Conservation (phyloP, 2,888 invertebrate species). For the Morinoia aosen region DNA sequence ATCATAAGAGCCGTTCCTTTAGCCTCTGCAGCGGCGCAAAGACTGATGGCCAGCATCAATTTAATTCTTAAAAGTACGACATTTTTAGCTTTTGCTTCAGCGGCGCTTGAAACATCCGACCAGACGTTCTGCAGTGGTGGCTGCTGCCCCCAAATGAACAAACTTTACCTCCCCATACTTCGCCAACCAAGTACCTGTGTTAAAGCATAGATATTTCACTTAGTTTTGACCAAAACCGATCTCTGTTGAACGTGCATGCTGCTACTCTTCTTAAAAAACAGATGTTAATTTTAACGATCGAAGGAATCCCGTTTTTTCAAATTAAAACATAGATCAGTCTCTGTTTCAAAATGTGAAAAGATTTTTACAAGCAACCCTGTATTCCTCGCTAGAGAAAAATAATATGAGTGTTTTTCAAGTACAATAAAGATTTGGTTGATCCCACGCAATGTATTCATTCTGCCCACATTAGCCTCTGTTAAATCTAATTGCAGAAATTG, state of each 20-base stretch:
- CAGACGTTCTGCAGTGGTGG: not conserved
- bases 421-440: not conserved
- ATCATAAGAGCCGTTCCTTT: not conserved
- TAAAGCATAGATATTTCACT: not conserved
- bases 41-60: not conserved
- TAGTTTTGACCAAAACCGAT: not conserved
- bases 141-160: not conserved
- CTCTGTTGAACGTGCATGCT: not conserved
- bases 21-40: not conserved
- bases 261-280: not conserved
- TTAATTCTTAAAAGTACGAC: not conserved
- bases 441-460: not conserved
- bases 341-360: not conserved
- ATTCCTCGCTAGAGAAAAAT: not conserved
- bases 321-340: not conserved
- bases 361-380: not conserved
- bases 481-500: not conserved
- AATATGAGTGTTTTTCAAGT: not conserved
- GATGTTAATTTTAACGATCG: not conserved
- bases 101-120: not conserved
- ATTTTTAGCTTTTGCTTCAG: not conserved
- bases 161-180: not conserved
- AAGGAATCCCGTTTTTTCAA: too few relatives aligned
- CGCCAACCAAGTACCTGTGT: not conserved
- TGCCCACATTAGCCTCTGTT: not conserved